Evolutionary conservation across 2,797 vertebrate species (phyloP).

Genomic region (Eurystomus glaucurus): DNA sequence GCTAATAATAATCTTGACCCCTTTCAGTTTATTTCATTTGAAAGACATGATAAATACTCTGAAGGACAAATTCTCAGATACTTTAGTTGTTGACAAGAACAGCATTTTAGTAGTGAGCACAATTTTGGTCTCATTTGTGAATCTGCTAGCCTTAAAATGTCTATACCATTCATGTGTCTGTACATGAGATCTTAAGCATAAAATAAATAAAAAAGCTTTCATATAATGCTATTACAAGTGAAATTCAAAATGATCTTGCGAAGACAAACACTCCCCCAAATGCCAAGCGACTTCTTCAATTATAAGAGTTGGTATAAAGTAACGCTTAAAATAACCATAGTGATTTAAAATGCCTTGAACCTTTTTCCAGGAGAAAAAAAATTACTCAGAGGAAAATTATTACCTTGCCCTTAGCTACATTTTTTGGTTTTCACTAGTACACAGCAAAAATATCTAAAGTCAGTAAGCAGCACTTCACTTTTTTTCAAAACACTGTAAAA

Average conservation of each 20-base stretch:
- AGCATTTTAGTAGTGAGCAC: not conserved
- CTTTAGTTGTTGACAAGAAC: not conserved
- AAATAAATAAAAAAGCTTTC: not conserved
- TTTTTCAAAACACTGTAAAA: not conserved
- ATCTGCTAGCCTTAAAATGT: not conserved
- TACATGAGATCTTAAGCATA: not conserved
- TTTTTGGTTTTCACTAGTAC: not conserved
- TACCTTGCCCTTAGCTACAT: not conserved
- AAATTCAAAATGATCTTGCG: not conserved
- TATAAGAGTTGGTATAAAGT: not conserved
- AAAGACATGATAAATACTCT: not conserved
- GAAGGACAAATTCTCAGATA: not conserved
- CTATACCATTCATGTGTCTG: not conserved
- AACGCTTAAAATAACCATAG: not conserved
- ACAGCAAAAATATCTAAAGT: not conserved
- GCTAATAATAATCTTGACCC: not conserved
- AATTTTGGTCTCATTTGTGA: not conserved
- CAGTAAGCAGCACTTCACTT: not conserved
- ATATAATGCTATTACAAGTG: not conserved
- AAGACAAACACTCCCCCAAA: not conserved
- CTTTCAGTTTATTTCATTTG: not conserved
- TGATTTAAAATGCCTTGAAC: not conserved
- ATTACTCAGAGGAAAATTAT: not conserved
- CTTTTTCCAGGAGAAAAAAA: not conserved
- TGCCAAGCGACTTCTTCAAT: not conserved